Percentiles rank a stretch among this genome's conserved stretches.
These are phyloP conservation scores for Daphoenositta chrysoptera DNA, from an alignment of 2,113 vertebrate species.

Conservation along the genomic window DNA sequence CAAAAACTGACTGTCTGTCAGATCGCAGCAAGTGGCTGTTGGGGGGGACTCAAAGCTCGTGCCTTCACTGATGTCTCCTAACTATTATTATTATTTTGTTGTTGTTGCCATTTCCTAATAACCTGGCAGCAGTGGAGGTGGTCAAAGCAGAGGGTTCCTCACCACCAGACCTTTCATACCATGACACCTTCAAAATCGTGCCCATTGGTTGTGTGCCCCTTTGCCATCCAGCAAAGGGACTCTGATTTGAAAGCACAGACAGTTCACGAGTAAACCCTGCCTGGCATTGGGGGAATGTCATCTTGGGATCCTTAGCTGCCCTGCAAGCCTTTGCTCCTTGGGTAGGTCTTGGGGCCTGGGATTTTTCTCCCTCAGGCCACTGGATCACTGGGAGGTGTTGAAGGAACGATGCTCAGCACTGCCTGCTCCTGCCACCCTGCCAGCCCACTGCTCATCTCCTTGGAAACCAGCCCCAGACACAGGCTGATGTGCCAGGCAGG, in stretches of 20 bases:
- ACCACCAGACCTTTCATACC: not conserved
- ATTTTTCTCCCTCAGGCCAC: not conserved
- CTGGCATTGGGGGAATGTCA: not conserved
- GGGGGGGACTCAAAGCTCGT: not conserved
- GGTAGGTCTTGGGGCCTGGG: not conserved
- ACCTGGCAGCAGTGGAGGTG: not conserved
- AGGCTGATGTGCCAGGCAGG: not conserved
- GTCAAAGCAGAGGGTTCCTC: not conserved
- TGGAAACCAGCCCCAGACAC: not conserved
- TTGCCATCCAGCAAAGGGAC: not conserved
- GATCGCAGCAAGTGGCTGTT: accelerated
- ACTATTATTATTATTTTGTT: not conserved
- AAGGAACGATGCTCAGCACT: not conserved
- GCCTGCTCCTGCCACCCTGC: not conserved
- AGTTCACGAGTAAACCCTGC: not conserved
- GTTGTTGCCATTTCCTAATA: not conserved
- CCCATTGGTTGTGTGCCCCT: accelerated
- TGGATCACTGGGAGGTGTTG: not conserved
- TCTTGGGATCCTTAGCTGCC: not conserved
- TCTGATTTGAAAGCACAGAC: not conserved
- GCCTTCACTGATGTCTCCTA: not conserved
- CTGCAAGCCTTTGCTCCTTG: not conserved
- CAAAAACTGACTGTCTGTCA: not conserved
- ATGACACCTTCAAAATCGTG: accelerated
- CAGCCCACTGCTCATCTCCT: not conserved